Evolutionary conservation across 2,797 vertebrate species (phyloP).

Genomic region (Diceros bicornis): DNA sequence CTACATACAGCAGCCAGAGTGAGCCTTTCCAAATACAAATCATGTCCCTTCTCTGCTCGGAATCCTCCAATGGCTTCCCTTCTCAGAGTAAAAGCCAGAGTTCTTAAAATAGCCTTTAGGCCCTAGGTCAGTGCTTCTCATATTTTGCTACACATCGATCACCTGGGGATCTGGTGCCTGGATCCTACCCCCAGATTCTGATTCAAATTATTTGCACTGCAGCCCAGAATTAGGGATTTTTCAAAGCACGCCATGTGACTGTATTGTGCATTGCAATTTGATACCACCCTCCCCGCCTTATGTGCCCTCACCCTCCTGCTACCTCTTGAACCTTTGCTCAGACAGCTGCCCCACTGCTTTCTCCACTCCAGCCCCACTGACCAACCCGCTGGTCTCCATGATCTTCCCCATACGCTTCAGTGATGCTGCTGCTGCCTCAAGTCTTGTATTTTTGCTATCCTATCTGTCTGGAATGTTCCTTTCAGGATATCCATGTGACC

Average conservation of each 20-base stretch:
- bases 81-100: conserved; percentile 16
- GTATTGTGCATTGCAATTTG: not conserved
- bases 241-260: not conserved
- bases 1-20: not conserved
- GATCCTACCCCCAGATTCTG: not conserved
- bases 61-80: not conserved
- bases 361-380: not conserved
- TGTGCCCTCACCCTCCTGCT: not conserved
- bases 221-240: not conserved
- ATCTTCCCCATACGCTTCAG: not conserved
- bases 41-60: conserved; percentile 11
- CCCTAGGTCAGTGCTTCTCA: not conserved
- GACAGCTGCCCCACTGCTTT: not conserved
- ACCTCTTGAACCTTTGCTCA: not conserved
- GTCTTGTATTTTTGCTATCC: not conserved
- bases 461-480: not conserved
- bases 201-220: conserved; percentile 18
- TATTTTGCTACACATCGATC: not conserved
- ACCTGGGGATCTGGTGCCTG: not conserved
- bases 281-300: not conserved
- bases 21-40: conserved; percentile 60
- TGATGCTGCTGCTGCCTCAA: not conserved
- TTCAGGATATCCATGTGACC: not conserved
- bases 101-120: conserved; percentile 66
- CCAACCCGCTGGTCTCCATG: not conserved